Evolutionary conservation across 2,888 invertebrate species (phyloP).

Genomic region (Neoascia interrupta): DNA sequence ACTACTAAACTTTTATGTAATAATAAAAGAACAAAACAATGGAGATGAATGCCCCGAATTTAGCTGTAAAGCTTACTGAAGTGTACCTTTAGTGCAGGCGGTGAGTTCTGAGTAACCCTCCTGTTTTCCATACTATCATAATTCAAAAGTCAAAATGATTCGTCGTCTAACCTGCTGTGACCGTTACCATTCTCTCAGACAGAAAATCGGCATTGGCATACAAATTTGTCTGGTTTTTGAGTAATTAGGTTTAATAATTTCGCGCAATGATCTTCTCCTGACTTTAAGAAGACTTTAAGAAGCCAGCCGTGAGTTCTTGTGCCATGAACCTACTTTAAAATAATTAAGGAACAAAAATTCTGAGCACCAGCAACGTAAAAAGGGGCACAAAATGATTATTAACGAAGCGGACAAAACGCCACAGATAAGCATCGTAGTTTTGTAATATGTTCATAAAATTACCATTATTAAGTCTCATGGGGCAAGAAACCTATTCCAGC

Average conservation of each 20-base stretch:
- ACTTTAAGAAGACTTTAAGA: conserved; percentile 43
- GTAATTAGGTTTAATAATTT: conserved; percentile 54
- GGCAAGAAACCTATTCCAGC: conserved; percentile 29
- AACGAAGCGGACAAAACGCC: conserved; percentile 65
- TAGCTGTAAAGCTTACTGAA: conserved; percentile 62
- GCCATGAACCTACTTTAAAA: conserved; percentile 22
- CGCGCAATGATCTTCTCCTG: conserved; percentile 57
- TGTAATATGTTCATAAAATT: conserved; percentile 62
- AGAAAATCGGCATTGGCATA: conserved; percentile 20
- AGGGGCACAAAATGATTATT: conserved; percentile 57
- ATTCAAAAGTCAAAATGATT: conserved; percentile 38
- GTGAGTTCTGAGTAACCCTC: conserved; percentile 16
- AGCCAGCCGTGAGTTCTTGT: no score
- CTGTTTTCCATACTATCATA: conserved; percentile 56
- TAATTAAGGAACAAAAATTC: conserved; percentile 6
- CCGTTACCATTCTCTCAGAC: neutral
- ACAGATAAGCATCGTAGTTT: conserved; percentile 61
- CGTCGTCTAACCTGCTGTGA: conserved; percentile 15
- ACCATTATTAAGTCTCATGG: conserved; percentile 61
- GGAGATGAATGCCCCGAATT: conserved; percentile 67
- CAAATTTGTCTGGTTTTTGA: conserved; percentile 17
- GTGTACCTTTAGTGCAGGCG: conserved; percentile 42
- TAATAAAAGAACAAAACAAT: conserved; percentile 28
- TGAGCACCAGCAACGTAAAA: conserved; percentile 31
- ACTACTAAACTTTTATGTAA: conserved; percentile 40